phyloP scores from a whole-genome alignment of 2,888 invertebrate species.

The Neelides folsomi region DNA sequence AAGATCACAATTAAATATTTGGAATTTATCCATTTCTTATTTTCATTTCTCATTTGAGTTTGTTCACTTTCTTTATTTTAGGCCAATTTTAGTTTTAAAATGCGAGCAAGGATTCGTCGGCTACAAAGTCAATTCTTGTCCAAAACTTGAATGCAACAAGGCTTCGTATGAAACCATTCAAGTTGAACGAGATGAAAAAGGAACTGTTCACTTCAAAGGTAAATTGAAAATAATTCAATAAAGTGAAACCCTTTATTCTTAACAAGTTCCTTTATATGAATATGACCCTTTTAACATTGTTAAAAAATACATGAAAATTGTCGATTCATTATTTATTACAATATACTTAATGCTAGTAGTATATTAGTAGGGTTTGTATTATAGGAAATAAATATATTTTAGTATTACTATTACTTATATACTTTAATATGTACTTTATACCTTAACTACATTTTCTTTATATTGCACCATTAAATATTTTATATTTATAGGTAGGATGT shows the following conservation, averaged over 20 bases:
- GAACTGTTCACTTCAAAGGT: conserved; percentile 85
- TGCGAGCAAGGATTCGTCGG: conserved; percentile 94
- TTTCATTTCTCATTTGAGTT: too few species aligned
- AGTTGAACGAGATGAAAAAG: conserved; percentile 77
- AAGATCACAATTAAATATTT: neutral
- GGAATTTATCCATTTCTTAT: conserved; percentile 6
- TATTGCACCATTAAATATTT: neutral
- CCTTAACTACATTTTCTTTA: too few species aligned
- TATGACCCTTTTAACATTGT: too few species aligned
- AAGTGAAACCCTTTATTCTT: too few species aligned
- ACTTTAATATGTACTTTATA: neutral
- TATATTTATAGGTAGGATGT: too few species aligned
- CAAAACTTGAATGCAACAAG: conserved; percentile 86
- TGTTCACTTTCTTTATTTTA: conserved; percentile 39
- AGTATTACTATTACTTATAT: neutral
- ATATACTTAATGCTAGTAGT: too few species aligned
- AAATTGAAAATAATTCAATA: too few species aligned
- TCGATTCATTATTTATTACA: too few species aligned
- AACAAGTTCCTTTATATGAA: too few species aligned
- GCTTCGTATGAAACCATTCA: conserved; percentile 85
- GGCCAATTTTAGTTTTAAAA: conserved; percentile 83
- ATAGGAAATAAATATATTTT: neutral
- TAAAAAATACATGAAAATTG: too few species aligned
- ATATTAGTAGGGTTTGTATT: too few species aligned
- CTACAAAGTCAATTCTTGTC: conserved; percentile 60